Conservation (phyloP, 2,797 vertebrate genomes). For the Tamandua tetradactyla region DNA sequence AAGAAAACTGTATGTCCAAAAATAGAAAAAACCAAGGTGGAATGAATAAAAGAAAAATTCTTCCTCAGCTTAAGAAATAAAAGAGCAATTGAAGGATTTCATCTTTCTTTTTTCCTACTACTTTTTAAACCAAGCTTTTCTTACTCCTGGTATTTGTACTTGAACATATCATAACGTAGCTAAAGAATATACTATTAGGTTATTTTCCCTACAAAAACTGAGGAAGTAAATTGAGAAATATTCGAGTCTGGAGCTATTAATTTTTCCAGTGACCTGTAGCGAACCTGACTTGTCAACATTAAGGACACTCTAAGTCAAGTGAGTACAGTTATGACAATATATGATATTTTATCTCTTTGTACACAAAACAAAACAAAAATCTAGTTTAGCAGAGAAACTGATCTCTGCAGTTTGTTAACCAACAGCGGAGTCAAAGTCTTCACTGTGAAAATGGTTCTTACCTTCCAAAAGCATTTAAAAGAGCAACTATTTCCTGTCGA, state of each 20-base stretch:
- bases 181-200: neutral
- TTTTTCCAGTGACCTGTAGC: neutral
- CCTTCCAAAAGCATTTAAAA: conserved; percentile 95
- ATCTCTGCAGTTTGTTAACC: neutral
- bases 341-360: neutral
- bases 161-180: neutral
- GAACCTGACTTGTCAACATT: neutral
- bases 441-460: conserved; percentile 73
- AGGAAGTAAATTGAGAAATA: neutral
- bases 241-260: neutral
- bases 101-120: neutral
- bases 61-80: neutral
- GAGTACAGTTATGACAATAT: neutral
- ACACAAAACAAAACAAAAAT: neutral
- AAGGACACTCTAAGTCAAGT: neutral
- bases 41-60: neutral
- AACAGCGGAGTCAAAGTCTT: neutral
- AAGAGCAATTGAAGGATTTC: neutral
- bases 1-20: neutral
- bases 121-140: neutral
- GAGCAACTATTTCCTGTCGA: conserved; percentile 95
- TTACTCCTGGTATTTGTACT: neutral
- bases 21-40: neutral
- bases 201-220: neutral
- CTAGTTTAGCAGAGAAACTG: neutral